phyloP scores from a whole-genome alignment of 2,113 vertebrate species.

The Plestiodon gilberti region DNA sequence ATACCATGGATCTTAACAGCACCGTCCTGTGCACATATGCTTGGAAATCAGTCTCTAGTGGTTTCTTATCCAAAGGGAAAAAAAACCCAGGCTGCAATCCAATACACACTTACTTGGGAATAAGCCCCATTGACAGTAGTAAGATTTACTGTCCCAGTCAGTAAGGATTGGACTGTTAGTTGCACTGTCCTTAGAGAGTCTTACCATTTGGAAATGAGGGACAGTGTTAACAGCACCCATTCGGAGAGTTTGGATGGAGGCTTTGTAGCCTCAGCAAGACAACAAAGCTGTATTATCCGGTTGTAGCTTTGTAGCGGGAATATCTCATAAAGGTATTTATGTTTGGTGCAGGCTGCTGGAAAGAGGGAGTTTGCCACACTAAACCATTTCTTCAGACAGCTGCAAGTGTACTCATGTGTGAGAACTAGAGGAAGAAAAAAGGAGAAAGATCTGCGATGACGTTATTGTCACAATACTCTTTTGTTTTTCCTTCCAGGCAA shows the following conservation, averaged over 20 bases:
- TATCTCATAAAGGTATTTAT: conserved; percentile 43
- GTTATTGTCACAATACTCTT: conserved; percentile 50
- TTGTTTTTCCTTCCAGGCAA: conserved; percentile 63
- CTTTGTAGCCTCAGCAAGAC: conserved; percentile 15
- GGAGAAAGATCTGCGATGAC: conserved; percentile 40
- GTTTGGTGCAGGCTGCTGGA: conserved; percentile 40
- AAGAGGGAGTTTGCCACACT: conserved; percentile 8
- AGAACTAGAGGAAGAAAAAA: conserved; percentile 54
- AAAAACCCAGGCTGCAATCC: no score
- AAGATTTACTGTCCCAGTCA: no score
- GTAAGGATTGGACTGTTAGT: no score
- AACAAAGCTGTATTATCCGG: conserved; percentile 32
- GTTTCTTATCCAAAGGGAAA: no score
- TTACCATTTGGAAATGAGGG: no score
- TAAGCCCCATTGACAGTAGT: no score
- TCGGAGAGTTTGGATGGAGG: not conserved
- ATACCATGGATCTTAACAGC: no score
- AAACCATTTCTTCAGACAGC: conserved; percentile 51
- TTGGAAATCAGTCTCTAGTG: no score
- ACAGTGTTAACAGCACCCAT: not conserved
- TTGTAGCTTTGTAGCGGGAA: not conserved
- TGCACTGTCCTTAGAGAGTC: no score
- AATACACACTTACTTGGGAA: no score
- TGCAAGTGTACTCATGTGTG: conserved; percentile 54
- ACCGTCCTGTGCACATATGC: no score